Percentiles rank a stretch among this genome's conserved stretches.
phyloP scores from a whole-genome alignment of 2,888 invertebrate species.

The Polietes domitor region DNA sequence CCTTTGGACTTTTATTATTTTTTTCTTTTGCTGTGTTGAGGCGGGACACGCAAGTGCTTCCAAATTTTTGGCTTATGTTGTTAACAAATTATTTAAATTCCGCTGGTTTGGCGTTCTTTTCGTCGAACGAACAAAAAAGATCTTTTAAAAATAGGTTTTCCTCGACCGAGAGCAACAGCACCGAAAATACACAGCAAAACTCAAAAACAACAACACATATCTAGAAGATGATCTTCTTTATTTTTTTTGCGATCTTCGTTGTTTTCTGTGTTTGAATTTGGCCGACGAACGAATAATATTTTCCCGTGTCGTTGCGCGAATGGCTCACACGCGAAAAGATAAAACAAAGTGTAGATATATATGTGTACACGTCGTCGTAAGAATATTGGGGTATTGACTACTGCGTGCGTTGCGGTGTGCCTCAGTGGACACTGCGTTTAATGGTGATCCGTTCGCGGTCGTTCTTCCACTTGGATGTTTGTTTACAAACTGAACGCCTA shows the following conservation, averaged over 20 bases:
- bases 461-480: constrained; percentile 39
- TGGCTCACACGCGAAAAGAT: no score
- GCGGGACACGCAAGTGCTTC: constrained; percentile 36
- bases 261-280: not conserved
- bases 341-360: not conserved
- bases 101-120: constrained; percentile 34
- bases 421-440: not conserved
- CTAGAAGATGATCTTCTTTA: constrained; percentile 31
- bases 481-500: constrained; percentile 54
- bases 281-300: constrained; percentile 12
- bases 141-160: constrained; percentile 57
- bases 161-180: constrained; percentile 18
- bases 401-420: not conserved
- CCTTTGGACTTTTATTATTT: not conserved
- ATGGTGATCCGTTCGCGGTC: not conserved
- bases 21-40: not conserved
- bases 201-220: constrained; percentile 52
- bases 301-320: not conserved
- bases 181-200: constrained; percentile 40
- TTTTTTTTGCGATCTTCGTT: constrained; percentile 6
- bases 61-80: constrained; percentile 45
- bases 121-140: not conserved
- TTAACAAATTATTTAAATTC: constrained; percentile 58
- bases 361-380: not conserved
- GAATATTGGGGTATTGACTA: constrained; percentile 25